Evolutionary conservation across 2,113 vertebrate species (phyloP), one percentile per base, ranked within the genome.

Genomic region (Scortum barcoo): DNA sequence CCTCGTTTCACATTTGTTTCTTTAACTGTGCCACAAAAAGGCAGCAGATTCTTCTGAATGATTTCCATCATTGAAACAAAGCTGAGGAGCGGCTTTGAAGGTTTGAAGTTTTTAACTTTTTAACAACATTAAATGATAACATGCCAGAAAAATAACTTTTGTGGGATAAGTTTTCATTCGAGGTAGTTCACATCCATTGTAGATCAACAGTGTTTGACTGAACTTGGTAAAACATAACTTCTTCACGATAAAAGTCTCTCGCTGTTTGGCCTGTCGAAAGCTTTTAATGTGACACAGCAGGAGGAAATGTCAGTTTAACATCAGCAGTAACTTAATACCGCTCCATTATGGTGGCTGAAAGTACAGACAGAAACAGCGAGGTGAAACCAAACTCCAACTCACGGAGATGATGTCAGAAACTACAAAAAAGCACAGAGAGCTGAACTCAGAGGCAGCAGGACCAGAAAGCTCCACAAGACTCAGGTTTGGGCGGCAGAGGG

Each of bases 21-120:
- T 66, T 66, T 44, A 58, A 53, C 57, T 6, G 58, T 2, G 5
- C 30, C 40, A 78, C 57, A 56, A 44, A 76, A 30, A 46, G 36
- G 36, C 50, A 16, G n/a, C 57, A 67, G 22, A 88, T 75, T 48
- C 67, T 50, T 61, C 14, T 30, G 24, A 68, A 36, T 66, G 28
- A 36, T 54, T 72, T 51, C 10, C 57, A 24, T 66, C 67, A 71
- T 61, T 80, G 53, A 66, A 72, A 28, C 24, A 44, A 16, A 16
- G 5, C 16, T 13, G 30, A 69, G 3, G 26, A 58, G 60, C 17
- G 0, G 14, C 28, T 24, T 22, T 66, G n/a, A 33, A 42, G 40
- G 24, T 38, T 54, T 42, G 7, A 56, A 56, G 22, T 38, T 58
- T 78, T 6, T n/a, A n/a, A n/a, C n/a, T n/a, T n/a, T n/a, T n/a